These are phyloP conservation scores for Gymnogyps californianus DNA, from an alignment of 2,113 vertebrate genomes.

Conservation along the genomic window DNA sequence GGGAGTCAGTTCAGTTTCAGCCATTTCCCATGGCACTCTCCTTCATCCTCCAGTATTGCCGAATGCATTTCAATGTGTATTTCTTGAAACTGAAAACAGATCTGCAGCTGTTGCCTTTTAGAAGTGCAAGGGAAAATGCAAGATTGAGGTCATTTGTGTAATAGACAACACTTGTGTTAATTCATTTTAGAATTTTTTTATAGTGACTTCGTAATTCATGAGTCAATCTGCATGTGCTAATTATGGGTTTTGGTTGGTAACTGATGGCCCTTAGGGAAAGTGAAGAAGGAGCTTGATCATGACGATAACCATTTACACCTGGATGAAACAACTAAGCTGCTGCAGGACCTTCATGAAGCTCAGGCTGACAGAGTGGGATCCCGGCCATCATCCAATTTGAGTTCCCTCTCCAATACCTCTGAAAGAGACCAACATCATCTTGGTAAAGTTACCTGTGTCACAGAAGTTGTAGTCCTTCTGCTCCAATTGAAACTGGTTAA, in stretches of 20 bases:
- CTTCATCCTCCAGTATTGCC: neutral
- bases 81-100: neutral
- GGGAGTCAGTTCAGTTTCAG: neutral
- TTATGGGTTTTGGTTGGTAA: neutral
- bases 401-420: conserved; percentile 92
- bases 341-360: conserved; percentile 94
- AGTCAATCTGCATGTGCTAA: neutral
- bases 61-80: neutral
- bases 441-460: conserved; percentile 68
- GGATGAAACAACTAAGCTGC: conserved; percentile 89
- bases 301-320: conserved; percentile 88
- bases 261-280: conserved; percentile 78
- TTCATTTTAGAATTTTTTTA: neutral
- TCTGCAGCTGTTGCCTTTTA: neutral
- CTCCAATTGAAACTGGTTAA: neutral
- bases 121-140: neutral
- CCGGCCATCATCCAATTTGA: conserved; percentile 92
- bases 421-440: conserved; percentile 94
- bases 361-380: conserved; percentile 91
- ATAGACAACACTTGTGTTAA: neutral
- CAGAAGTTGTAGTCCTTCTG: neutral
- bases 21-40: neutral
- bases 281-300: conserved; percentile 92
- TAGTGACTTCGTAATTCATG: neutral
- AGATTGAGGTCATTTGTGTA: neutral